A percentile compares a stretch with the other conserved stretches of the same genome.
These are phyloP conservation scores for Manis javanica DNA, from an alignment of 2,797 vertebrate genomes.

Conservation along the genomic window DNA sequence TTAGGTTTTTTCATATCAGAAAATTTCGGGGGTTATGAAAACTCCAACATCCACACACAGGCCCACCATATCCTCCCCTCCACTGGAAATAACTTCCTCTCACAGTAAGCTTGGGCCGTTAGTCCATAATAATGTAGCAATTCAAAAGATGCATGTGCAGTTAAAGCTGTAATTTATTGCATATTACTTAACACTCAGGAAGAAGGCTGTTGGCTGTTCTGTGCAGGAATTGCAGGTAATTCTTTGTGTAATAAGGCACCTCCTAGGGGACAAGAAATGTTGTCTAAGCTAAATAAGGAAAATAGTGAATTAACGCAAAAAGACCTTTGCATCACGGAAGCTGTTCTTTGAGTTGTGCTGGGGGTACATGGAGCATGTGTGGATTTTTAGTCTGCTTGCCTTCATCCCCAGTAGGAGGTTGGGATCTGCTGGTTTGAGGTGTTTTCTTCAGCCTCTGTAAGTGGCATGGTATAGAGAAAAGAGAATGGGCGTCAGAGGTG, in stretches of 20 bases:
- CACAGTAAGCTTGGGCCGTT: not conserved
- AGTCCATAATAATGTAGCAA: not conserved
- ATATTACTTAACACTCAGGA: not conserved
- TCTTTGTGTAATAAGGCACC: not conserved
- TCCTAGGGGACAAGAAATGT: not conserved
- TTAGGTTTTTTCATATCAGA: slow-evolving; percentile 45
- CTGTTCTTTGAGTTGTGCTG: not conserved
- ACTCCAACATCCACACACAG: not conserved
- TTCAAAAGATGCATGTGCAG: not conserved
- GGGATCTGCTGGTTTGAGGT: not conserved
- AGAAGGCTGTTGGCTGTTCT: not conserved
- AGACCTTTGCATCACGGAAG: not conserved
- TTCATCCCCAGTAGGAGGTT: not conserved
- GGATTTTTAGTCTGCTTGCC: not conserved
- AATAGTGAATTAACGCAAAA: not conserved
- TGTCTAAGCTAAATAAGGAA: slow-evolving; percentile 28
- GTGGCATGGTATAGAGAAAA: not conserved
- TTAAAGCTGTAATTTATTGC: slow-evolving; percentile 35
- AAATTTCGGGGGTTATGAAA: not conserved
- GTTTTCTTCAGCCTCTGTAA: not conserved
- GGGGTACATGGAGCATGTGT: not conserved
- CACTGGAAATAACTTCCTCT: slow-evolving; percentile 3
- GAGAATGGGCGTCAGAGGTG: not conserved
- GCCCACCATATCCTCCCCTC: not conserved
- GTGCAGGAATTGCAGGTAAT: not conserved